Percentiles rank a stretch among this genome's conserved stretches.
Evolutionary conservation across 2,797 vertebrate genomes (phyloP).

Genomic region (Chelonia mydas): DNA sequence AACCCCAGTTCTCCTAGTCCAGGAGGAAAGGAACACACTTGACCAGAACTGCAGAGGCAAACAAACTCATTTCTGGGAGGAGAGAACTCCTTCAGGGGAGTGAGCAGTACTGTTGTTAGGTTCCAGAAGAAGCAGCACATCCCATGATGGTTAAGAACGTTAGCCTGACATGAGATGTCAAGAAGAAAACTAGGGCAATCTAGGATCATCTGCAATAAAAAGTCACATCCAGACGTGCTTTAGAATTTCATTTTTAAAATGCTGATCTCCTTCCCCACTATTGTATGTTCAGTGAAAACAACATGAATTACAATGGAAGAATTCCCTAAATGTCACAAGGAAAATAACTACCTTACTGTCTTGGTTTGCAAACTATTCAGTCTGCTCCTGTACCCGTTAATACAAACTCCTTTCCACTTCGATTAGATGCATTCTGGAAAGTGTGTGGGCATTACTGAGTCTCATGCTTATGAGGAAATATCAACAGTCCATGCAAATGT

Average conservation of each 20-base stretch:
- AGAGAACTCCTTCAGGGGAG: background rate
- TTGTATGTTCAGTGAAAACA: too few relatives aligned
- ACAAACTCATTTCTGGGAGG: background rate
- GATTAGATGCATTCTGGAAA: background rate
- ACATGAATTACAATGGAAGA: background rate
- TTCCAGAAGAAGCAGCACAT: background rate
- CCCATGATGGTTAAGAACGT: background rate
- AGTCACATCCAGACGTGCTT: too few relatives aligned
- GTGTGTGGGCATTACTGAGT: background rate
- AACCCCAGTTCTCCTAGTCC: too few relatives aligned
- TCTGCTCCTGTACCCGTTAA: accelerated
- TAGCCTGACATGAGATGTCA: background rate
- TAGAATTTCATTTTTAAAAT: too few relatives aligned
- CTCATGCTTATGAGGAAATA: background rate
- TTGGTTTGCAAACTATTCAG: background rate
- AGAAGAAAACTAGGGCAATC: background rate
- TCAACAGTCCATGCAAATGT: background rate
- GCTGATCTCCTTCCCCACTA: too few relatives aligned
- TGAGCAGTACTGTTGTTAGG: background rate
- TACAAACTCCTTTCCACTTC: background rate
- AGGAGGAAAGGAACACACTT: too few relatives aligned
- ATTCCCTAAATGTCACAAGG: background rate
- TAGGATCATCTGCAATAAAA: too few relatives aligned
- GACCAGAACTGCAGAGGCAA: too few relatives aligned
- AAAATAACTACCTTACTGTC: background rate